Percentiles rank a stretch among this genome's conserved stretches.
Evolutionary conservation across 2,888 invertebrate genomes (phyloP).

Genomic region (Buathra laborator): DNA sequence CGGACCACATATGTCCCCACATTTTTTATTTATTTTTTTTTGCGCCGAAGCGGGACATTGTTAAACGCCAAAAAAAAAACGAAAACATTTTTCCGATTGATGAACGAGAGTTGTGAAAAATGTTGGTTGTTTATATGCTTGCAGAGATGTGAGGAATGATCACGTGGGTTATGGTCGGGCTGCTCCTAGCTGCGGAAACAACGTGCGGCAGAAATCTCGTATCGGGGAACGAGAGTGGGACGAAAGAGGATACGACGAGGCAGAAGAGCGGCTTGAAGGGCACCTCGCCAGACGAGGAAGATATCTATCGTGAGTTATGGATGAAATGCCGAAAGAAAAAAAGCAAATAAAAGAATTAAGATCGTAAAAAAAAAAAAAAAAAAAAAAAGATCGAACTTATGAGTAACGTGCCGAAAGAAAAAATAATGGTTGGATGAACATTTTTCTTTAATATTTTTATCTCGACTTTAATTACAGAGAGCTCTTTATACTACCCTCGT

Average conservation of each 20-base stretch:
- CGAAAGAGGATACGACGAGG: constrained; percentile 79
- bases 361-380: constrained; percentile 9
- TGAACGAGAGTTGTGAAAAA: neutral
- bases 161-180: constrained; percentile 85
- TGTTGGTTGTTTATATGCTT: constrained; percentile 70
- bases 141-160: constrained; percentile 85
- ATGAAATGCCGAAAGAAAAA: neutral
- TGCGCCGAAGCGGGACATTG: too few species aligned
- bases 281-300: constrained; percentile 82
- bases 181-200: constrained; percentile 85
- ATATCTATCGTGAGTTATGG: constrained; percentile 82
- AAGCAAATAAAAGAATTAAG: constrained; percentile 26
- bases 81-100: neutral
- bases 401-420: constrained; percentile 4
- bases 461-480: neutral
- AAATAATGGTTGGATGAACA: neutral
- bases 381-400: constrained; percentile 11
- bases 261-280: constrained; percentile 79
- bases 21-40: too few species aligned
- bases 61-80: neutral
- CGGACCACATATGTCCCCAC: too few species aligned
- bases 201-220: constrained; percentile 83
- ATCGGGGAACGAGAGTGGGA: constrained; percentile 82
- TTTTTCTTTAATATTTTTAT: neutral
- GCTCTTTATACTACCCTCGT: neutral